A percentile compares a stretch with the other conserved stretches of the same genome.
Conservation (phyloP, 2,888 invertebrate species). For the Agrypnus murinus region DNA sequence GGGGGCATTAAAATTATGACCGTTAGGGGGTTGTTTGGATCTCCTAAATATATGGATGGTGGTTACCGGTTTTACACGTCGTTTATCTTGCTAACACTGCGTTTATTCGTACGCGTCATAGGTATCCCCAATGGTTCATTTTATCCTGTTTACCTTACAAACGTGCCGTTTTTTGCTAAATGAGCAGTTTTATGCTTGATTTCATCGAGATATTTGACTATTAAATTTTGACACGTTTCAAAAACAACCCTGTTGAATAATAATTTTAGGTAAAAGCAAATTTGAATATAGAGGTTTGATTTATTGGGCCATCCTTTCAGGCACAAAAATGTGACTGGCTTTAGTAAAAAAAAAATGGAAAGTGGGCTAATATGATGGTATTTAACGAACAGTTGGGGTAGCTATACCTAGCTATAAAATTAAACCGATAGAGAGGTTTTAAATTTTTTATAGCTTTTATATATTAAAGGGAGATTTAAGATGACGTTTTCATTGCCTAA, state of each 20-base stretch:
- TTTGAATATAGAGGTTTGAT: no score
- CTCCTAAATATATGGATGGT: conserved; percentile 46
- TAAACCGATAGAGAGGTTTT: no score
- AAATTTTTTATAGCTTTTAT: no score
- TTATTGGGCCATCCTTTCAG: no score
- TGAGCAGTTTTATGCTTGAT: conserved; percentile 30
- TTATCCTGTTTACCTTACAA: conserved; percentile 44
- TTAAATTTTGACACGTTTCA: conserved; percentile 4
- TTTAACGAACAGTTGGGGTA: no score
- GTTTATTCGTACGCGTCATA: conserved; percentile 42
- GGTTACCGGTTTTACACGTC: conserved; percentile 48
- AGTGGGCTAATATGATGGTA: no score
- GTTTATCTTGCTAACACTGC: conserved; percentile 49
- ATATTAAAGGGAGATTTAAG: no score
- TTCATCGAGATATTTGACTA: conserved; percentile 1
- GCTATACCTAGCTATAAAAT: no score
- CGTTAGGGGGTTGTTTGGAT: conserved; percentile 42
- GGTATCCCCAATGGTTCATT: conserved; percentile 32
- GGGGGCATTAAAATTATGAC: conserved; percentile 47
- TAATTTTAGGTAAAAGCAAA: no score
- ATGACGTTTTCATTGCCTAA: no score
- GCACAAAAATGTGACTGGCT: no score
- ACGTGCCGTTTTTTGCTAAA: conserved; percentile 31
- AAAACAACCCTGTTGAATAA: not conserved
- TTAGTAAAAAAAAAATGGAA: no score